Conservation (phyloP, 2,797 vertebrate genomes). For the Cyprinodon diabolis region DNA sequence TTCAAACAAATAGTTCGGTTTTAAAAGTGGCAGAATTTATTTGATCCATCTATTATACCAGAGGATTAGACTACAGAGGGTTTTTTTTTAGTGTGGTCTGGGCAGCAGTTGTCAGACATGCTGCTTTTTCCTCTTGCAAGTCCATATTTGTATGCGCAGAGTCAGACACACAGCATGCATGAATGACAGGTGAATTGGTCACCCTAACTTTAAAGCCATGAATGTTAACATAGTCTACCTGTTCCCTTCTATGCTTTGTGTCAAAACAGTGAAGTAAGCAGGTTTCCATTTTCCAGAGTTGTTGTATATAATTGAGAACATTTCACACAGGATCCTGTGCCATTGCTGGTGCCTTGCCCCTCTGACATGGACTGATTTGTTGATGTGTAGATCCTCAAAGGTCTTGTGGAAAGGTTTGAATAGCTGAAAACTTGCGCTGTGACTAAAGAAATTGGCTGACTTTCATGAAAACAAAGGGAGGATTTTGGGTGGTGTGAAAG, state of each 20-base stretch:
- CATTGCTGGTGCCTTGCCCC: constrained; percentile 25
- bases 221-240: constrained; percentile 24
- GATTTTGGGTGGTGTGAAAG: constrained; percentile 19
- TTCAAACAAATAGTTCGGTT: background rate
- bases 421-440: constrained; percentile 24
- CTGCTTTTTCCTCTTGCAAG: background rate
- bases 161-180: constrained; percentile 10
- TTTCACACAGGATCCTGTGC: constrained; percentile 46
- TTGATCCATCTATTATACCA: constrained; percentile 4
- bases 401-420: constrained; percentile 20
- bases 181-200: constrained; percentile 19
- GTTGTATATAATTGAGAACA: constrained; percentile 40
- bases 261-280: constrained; percentile 28
- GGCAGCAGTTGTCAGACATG: constrained; percentile 10
- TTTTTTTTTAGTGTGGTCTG: constrained; percentile 3
- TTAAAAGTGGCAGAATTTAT: background rate
- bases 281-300: constrained; percentile 24
- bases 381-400: constrained; percentile 33
- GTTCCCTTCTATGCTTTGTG: constrained; percentile 20
- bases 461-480: constrained; percentile 30
- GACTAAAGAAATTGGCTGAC: constrained; percentile 14
- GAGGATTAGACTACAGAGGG: constrained; percentile 4
- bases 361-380: constrained; percentile 40
- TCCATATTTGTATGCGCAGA: constrained; percentile 3
- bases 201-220: constrained; percentile 16